phyloP scores from a whole-genome alignment of 1,140 invertebrate species.

The Pantala flavescens region DNA sequence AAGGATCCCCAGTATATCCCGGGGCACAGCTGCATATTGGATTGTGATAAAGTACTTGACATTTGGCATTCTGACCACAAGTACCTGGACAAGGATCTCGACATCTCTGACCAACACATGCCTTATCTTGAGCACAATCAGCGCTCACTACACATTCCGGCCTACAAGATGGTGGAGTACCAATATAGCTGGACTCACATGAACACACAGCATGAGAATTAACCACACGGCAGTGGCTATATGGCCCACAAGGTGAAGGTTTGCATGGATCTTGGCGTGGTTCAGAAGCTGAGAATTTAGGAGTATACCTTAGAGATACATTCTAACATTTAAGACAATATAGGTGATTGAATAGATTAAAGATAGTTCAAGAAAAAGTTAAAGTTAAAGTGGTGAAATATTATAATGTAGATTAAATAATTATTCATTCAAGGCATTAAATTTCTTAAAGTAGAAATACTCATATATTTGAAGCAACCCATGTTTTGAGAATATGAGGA shows the following conservation, averaged over 20 bases:
- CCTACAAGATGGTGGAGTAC: conserved; percentile 28
- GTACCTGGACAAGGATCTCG: conserved; percentile 31
- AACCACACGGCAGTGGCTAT: conserved; percentile 32
- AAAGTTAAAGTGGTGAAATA: no score
- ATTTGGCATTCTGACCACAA: conserved; percentile 36
- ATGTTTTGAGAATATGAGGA: no score
- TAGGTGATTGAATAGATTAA: not conserved
- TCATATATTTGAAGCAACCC: no score
- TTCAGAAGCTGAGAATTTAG: conserved; percentile 12
- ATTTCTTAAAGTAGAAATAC: no score
- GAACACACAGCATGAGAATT: conserved; percentile 28
- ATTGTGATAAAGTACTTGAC: conserved; percentile 31
- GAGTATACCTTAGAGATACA: not conserved
- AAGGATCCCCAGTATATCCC: conserved; percentile 29
- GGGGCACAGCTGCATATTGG: conserved; percentile 30
- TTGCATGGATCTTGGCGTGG: conserved; percentile 27
- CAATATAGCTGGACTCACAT: conserved; percentile 32
- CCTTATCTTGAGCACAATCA: conserved; percentile 34
- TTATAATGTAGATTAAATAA: no score
- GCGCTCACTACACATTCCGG: conserved; percentile 28
- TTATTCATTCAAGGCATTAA: no score
- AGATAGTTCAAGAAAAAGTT: not conserved
- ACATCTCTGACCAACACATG: conserved; percentile 31
- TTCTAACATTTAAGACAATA: not conserved
- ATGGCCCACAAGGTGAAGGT: conserved; percentile 33